These are phyloP conservation scores for Parambassis ranga DNA, from an alignment of 2,797 vertebrate genomes.

Conservation along the genomic window DNA sequence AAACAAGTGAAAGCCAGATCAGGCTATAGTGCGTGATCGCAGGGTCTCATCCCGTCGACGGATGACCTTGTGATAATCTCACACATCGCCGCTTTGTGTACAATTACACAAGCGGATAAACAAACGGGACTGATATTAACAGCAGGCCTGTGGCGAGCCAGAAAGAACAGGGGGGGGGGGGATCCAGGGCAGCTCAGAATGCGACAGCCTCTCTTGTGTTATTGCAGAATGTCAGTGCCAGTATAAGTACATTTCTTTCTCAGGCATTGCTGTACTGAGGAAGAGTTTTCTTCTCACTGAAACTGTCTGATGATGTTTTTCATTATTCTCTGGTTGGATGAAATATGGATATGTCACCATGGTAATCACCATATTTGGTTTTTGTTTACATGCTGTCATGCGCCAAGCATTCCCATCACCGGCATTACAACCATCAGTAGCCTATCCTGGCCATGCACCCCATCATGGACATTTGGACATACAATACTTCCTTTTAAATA, in stretches of 20 bases:
- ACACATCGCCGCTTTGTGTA: slow-evolving; percentile 59
- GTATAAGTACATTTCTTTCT: slow-evolving; percentile 6
- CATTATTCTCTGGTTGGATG: slow-evolving; percentile 60
- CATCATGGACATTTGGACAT: slow-evolving; percentile 59
- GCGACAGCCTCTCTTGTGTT: slow-evolving; percentile 48
- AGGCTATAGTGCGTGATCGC: slow-evolving; percentile 58
- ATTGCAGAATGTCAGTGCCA: slow-evolving; percentile 37
- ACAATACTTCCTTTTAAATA: slow-evolving; percentile 36
- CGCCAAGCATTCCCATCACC: slow-evolving; percentile 76
- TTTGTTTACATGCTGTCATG: slow-evolving; percentile 82
- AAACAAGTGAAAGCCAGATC: slow-evolving; percentile 69
- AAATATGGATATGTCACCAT: slow-evolving; percentile 69
- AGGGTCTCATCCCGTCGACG: slow-evolving; percentile 66
- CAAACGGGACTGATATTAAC: slow-evolving; percentile 34
- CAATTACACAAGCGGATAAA: slow-evolving; percentile 59
- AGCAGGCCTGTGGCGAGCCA: slow-evolving; percentile 44
- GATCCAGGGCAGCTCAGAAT: slow-evolving; percentile 24
- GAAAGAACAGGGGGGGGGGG: background rate
- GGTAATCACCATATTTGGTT: slow-evolving; percentile 77
- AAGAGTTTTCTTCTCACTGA: background rate
- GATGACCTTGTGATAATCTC: slow-evolving; percentile 81
- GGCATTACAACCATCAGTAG: slow-evolving; percentile 73
- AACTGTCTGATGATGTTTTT: slow-evolving; percentile 44
- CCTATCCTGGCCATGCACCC: slow-evolving; percentile 59
- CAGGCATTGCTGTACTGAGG: slow-evolving; percentile 34